A percentile compares a stretch with the other conserved stretches of the same genome.
Conservation (phyloP, 2,888 invertebrate genomes). For the Lochmaea capreae region DNA sequence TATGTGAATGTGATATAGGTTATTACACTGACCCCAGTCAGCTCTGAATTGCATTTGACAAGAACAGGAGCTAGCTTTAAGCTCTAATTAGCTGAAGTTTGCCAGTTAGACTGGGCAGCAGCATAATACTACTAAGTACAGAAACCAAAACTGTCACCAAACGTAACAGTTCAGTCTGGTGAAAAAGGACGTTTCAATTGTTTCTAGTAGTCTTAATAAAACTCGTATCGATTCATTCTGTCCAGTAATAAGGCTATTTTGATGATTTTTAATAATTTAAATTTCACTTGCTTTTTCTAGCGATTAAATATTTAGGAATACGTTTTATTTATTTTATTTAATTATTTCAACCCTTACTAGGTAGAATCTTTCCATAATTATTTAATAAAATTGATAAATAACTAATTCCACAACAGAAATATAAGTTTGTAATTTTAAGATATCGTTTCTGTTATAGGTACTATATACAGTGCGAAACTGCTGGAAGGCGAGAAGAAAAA, state of each 20-base stretch:
- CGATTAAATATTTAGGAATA: no score
- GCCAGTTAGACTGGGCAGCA: not conserved
- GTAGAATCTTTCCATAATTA: no score
- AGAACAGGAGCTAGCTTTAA: conserved; percentile 8
- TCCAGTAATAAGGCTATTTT: not conserved
- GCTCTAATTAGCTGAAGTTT: conserved; percentile 17
- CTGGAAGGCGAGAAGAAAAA: conserved; percentile 70
- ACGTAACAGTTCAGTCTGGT: not conserved
- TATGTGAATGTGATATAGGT: not conserved
- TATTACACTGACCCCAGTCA: conserved; percentile 11
- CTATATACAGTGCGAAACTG: conserved; percentile 74
- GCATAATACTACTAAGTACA: conserved; percentile 10
- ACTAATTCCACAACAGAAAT: no score
- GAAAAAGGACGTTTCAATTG: not conserved
- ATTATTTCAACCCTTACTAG: no score
- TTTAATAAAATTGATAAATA: no score
- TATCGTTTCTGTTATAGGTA: conserved; percentile 61
- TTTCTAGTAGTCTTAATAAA: not conserved
- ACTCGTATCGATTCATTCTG: not conserved
- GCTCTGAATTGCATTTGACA: conserved; percentile 14
- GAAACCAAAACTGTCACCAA: conserved; percentile 7
- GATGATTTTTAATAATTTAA: not conserved
- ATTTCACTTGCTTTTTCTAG: no score
- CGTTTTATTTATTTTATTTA: no score
- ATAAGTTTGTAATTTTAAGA: no score